phyloP scores from a whole-genome alignment of 2,797 vertebrate species.

The Phoebastria nigripes region DNA sequence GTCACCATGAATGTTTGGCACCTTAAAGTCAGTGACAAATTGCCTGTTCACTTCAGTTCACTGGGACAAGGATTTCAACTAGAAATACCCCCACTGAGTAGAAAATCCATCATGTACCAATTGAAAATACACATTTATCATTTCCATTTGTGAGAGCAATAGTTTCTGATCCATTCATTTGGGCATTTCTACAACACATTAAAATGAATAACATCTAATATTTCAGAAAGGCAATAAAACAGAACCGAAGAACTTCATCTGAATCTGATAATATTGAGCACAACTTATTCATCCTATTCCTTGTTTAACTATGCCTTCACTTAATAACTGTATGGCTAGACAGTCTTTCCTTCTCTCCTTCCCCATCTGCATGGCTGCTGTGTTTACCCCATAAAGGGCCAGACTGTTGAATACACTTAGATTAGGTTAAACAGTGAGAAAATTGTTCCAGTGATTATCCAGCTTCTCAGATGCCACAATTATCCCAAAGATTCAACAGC shows the following conservation, averaged over 20 bases:
- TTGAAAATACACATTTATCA: neutral
- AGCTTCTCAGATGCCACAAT: neutral
- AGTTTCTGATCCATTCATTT: neutral
- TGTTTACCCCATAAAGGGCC: neutral
- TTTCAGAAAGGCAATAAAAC: conserved; percentile 13
- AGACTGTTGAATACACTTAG: conserved; percentile 29
- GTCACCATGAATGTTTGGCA: neutral
- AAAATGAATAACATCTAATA: neutral
- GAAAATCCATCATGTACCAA: neutral
- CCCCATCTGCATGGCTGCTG: neutral
- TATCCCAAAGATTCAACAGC: neutral
- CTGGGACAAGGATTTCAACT: neutral
- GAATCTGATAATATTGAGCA: neutral
- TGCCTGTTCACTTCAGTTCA: neutral
- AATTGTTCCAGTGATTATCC: conserved; percentile 18
- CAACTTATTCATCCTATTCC: neutral
- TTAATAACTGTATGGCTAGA: neutral
- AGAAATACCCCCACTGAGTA: neutral
- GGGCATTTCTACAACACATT: neutral
- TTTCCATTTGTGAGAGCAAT: neutral
- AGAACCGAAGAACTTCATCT: neutral
- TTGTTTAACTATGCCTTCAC: neutral
- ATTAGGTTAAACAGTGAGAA: conserved; percentile 34
- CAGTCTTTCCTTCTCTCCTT: neutral
- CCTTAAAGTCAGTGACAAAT: neutral